Evolutionary conservation across 2,113 vertebrate genomes (phyloP).

Genomic region (Monopterus albus): DNA sequence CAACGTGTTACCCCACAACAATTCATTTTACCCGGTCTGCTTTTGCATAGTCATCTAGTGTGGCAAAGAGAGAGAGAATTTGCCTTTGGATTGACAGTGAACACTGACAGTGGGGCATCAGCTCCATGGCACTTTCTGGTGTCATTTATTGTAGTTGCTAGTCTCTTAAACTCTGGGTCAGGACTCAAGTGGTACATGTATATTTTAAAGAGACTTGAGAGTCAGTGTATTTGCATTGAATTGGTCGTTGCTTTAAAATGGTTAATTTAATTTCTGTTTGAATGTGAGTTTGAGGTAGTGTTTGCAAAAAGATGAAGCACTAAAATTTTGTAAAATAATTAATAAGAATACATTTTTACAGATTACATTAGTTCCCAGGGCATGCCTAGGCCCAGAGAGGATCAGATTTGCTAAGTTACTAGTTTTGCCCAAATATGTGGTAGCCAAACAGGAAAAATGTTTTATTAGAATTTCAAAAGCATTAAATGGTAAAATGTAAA

Average conservation of each 20-base stretch:
- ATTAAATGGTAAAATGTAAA: background rate
- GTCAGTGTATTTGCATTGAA: background rate
- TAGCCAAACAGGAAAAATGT: background rate
- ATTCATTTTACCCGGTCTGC: background rate
- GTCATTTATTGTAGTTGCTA: background rate
- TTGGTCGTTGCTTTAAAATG: too few relatives aligned
- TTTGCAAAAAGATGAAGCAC: background rate
- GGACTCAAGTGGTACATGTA: background rate
- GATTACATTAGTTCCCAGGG: background rate
- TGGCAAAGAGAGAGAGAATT: background rate
- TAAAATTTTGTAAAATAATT: too few relatives aligned
- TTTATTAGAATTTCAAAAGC: background rate
- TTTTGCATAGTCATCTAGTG: background rate
- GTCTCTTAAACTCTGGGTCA: background rate
- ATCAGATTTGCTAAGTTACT: background rate
- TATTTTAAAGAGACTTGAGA: background rate
- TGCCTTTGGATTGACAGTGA: background rate
- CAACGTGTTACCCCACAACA: background rate
- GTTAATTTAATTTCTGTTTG: too few relatives aligned
- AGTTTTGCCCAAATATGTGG: background rate
- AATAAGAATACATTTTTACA: too few relatives aligned
- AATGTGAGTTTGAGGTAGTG: too few relatives aligned
- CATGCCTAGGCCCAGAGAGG: too few relatives aligned
- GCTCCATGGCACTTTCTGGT: too few relatives aligned
- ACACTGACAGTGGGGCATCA: too few relatives aligned